phyloP scores from a whole-genome alignment of 2,888 invertebrate genomes.

The Glyphotaelius pellucidus region DNA sequence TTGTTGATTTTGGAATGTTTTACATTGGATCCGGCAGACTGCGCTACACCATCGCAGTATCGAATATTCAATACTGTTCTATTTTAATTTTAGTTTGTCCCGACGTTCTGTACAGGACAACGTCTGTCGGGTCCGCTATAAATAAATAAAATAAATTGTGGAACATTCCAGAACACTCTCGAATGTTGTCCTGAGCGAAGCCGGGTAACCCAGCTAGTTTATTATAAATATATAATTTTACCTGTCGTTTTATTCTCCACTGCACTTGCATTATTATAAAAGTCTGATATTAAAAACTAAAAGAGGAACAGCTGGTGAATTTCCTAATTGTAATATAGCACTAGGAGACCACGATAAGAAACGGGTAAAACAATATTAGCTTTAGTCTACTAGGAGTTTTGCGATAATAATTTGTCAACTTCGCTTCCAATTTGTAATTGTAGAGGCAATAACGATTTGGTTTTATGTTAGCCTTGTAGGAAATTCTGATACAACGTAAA shows the following conservation, averaged over 20 bases:
- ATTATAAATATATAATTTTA: too few relatives aligned
- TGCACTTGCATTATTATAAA: background rate
- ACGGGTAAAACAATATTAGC: background rate
- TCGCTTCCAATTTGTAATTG: conserved; percentile 40
- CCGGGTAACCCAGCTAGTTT: too few relatives aligned
- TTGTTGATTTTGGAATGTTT: too few relatives aligned
- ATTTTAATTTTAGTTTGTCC: too few relatives aligned
- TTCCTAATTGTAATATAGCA: conserved; percentile 5
- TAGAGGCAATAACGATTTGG: conserved; percentile 2
- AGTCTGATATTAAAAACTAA: background rate
- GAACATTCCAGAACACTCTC: too few relatives aligned
- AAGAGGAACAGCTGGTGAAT: background rate
- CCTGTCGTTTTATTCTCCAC: background rate
- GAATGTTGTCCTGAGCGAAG: too few relatives aligned
- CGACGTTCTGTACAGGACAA: too few relatives aligned
- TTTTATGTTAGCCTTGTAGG: conserved; percentile 14
- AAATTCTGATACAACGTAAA: background rate
- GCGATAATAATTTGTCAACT: conserved; percentile 34
- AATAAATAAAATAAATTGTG: too few relatives aligned
- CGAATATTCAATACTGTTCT: too few relatives aligned
- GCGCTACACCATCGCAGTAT: too few relatives aligned
- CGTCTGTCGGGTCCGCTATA: too few relatives aligned
- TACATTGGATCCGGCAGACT: too few relatives aligned
- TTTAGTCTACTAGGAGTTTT: background rate
- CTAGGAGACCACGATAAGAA: background rate